Percentiles rank a stretch among this genome's conserved stretches.
These are phyloP conservation scores for Hassar affinis DNA, from an alignment of 2,113 vertebrate species.

Conservation along the genomic window DNA sequence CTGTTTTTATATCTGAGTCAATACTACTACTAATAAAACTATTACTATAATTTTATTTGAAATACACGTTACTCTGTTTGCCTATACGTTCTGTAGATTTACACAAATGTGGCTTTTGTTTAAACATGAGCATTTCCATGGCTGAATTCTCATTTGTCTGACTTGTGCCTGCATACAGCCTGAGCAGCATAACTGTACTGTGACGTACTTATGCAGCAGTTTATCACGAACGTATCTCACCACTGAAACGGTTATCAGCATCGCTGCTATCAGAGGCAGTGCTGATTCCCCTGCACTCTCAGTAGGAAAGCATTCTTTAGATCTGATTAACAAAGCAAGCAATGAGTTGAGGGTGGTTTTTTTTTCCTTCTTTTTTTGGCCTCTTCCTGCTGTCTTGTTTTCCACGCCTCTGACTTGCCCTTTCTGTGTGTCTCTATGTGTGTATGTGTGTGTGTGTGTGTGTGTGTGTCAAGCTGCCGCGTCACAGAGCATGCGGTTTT, in stretches of 20 bases:
- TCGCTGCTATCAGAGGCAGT: background rate
- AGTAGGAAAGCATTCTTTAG: constrained; percentile 24
- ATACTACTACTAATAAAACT: too few relatives aligned
- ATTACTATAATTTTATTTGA: background rate
- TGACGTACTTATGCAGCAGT: background rate
- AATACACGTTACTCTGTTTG: background rate
- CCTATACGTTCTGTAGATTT: background rate
- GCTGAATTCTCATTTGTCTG: background rate
- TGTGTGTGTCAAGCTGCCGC: constrained; percentile 60
- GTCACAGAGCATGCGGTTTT: constrained; percentile 74
- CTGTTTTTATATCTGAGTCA: background rate
- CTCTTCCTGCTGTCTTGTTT: constrained; percentile 75
- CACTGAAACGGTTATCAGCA: background rate
- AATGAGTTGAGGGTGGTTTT: constrained; percentile 15
- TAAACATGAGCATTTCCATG: background rate
- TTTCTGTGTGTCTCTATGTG: constrained; percentile 43
- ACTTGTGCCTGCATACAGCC: background rate
- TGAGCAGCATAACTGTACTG: background rate
- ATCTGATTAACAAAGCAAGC: constrained; percentile 42
- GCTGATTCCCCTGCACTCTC: background rate
- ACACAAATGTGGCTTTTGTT: background rate
- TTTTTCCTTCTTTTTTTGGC: constrained; percentile 39
- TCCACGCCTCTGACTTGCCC: constrained; percentile 68
- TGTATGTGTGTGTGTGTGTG: constrained; percentile 2
- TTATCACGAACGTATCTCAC: constrained; percentile 5